These are phyloP conservation scores for Procavia capensis DNA, from an alignment of 2,113 vertebrate genomes.

Conservation along the genomic window DNA sequence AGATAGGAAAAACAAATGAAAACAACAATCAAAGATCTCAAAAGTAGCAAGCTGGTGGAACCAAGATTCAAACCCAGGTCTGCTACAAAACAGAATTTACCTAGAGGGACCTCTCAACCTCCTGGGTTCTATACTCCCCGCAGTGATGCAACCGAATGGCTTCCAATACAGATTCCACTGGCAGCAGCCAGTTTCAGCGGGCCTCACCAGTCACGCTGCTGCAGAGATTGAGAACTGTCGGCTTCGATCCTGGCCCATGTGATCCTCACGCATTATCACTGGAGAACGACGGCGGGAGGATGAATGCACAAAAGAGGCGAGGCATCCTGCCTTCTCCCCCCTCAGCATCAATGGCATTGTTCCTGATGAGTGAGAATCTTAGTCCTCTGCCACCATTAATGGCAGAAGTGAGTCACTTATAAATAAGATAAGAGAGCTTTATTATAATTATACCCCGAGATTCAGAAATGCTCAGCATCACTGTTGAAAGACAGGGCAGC, in stretches of 20 bases:
- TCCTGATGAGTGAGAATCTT: neutral
- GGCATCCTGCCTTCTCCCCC: neutral
- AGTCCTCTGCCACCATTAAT: conserved; percentile 70
- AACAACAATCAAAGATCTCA: neutral
- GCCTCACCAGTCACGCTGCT: neutral
- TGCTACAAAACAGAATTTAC: neutral
- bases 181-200: conserved; percentile 3
- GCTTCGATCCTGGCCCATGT: conserved; percentile 40
- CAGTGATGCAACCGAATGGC: neutral
- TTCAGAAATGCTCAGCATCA: conserved; percentile 56
- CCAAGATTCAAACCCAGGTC: neutral
- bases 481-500: conserved; percentile 70
- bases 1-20: neutral
- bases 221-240: conserved; percentile 9
- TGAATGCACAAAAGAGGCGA: conserved; percentile 4
- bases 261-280: neutral
- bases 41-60: conserved; percentile 11
- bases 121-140: neutral
- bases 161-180: neutral
- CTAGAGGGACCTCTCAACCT: neutral
- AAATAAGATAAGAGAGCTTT: conserved; percentile 71
- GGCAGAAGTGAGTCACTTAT: conserved; percentile 79
- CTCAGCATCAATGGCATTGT: conserved; percentile 56
- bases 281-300: conserved; percentile 39
- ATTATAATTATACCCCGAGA: conserved; percentile 67